These are phyloP conservation scores for Pseudorhiza aurosa DNA, from an alignment of 30 jellyfish, hydroid and myxozoan genomes.

Conservation along the genomic window DNA sequence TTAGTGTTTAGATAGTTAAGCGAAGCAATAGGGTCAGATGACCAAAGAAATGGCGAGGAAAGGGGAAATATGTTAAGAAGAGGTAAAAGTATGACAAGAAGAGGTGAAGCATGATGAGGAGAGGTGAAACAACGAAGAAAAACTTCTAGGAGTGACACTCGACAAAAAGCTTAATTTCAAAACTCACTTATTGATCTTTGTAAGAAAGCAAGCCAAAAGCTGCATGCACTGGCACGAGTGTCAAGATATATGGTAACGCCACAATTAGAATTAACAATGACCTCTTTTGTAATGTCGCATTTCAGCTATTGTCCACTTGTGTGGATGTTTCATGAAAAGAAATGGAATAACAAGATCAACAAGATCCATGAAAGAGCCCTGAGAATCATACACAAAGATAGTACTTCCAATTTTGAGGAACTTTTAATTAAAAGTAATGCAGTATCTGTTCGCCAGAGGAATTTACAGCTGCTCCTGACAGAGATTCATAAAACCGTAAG, in stretches of 20 bases:
- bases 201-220: constrained; percentile 20
- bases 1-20: too few relatives aligned
- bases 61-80: too few relatives aligned
- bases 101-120: too few relatives aligned
- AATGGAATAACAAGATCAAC: neutral
- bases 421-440: constrained; percentile 19
- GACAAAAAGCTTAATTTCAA: constrained; percentile 19
- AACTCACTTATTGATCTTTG: constrained; percentile 6
- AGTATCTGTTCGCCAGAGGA: constrained; percentile 15
- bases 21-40: too few relatives aligned
- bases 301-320: constrained; percentile 42
- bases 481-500: constrained; percentile 33
- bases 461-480: constrained; percentile 43
- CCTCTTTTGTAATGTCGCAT: constrained; percentile 7
- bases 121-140: constrained; percentile 7
- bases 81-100: too few relatives aligned
- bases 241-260: constrained; percentile 6
- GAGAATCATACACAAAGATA: constrained; percentile 39
- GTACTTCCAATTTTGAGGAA: constrained; percentile 8
- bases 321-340: constrained; percentile 43
- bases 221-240: constrained; percentile 14
- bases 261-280: neutral
- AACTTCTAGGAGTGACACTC: constrained; percentile 40
- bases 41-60: too few relatives aligned
- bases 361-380: constrained; percentile 52